A percentile compares a stretch with the other conserved stretches of the same genome.
Evolutionary conservation across 2,797 vertebrate genomes (phyloP).

Genomic region (Hypotaenidia okinawae): DNA sequence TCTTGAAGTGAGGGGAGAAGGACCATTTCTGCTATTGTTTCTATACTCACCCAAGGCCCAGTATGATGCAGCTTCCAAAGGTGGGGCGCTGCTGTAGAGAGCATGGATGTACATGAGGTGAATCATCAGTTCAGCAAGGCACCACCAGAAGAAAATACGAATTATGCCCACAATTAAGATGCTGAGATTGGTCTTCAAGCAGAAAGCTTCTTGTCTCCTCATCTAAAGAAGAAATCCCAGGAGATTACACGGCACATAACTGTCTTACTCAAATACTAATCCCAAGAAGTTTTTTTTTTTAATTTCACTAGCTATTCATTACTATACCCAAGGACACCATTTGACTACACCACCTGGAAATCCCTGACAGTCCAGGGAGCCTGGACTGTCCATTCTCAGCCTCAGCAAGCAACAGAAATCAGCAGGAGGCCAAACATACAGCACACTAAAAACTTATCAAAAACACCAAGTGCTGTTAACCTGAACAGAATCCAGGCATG

Average conservation of each 20-base stretch:
- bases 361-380: not conserved
- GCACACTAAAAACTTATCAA: not conserved
- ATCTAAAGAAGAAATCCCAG: constrained; percentile 79
- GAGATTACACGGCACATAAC: not conserved
- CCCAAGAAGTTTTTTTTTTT: not conserved
- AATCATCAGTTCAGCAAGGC: constrained; percentile 90
- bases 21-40: not conserved
- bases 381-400: not conserved
- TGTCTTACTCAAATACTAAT: not conserved
- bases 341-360: not conserved
- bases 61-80: constrained; percentile 85
- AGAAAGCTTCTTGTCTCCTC: constrained; percentile 71
- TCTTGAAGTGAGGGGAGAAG: not conserved
- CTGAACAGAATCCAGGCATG: not conserved
- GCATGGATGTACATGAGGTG: constrained; percentile 94
- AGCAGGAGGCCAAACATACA: not conserved
- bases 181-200: constrained; percentile 51
- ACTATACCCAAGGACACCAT: not conserved
- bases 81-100: constrained; percentile 86
- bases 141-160: constrained; percentile 91
- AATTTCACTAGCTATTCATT: not conserved
- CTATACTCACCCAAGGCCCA: constrained; percentile 90
- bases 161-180: constrained; percentile 72
- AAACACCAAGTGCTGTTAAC: not conserved
- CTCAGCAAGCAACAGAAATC: not conserved